Base-by-base conservation (phyloP, 1,140 invertebrate species). In the Ylistrum balloti region DNA sequence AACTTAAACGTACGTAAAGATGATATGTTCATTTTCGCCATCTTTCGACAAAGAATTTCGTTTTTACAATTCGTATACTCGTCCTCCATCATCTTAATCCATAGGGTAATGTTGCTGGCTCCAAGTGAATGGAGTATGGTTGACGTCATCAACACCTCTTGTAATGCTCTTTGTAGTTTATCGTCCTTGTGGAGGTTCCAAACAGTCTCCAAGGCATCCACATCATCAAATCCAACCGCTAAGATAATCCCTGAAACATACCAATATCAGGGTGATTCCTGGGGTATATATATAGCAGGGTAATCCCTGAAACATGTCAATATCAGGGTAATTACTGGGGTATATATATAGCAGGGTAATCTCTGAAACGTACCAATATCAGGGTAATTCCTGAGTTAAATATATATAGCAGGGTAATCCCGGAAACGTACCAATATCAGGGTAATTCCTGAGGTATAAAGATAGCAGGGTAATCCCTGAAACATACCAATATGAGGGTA, bases 11-110 rank as follows among this genome's bases (percentile, higher is more conserved):
- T 74, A 74, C 56, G 56, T 22, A 74, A n/a, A 28, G 56, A 74
- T 0, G 56, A 28, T n/a, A 74, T 28, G 11, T 17, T 74, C 22
- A 74, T n/a, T 74, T 28, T n/a, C 1, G 1, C 56, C 56, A 33
- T 86, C 22, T 88, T 33, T 45, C 90, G 89, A 20, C 28, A 48
- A 22, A 90, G 32, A 32, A 94, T 13, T 86, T 95, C 94, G 34
- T 91, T 90, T 87, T 90, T 91, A 88, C 94, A 94, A 17, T 90
- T 88, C 11, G 85, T 92, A 86, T 93, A 92, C 74, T 95, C 94
- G 48, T 94, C 94, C 34, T 91, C 91, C 93, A 93, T 93, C 88
- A 94, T 74, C 74, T 91, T 93, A 20, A 92, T 92, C 45, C 92
- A 90, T 17, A 95, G 34, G 10, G 92, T 91, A n/a, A 95, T 88